phyloP scores from a whole-genome alignment of 2,113 vertebrate genomes.

The Indri indri region DNA sequence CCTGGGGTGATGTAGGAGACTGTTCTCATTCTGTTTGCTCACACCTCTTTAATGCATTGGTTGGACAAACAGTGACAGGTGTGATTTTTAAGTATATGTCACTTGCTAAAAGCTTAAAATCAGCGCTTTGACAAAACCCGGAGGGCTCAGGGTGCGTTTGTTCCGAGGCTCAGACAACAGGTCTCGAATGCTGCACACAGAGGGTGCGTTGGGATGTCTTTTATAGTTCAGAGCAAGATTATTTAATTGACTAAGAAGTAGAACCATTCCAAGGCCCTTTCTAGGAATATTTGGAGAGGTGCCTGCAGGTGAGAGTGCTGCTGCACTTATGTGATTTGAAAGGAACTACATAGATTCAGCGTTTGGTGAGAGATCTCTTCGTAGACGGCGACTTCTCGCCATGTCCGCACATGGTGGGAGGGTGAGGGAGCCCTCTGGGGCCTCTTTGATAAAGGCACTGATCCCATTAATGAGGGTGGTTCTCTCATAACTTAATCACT shows the following conservation, averaged over 20 bases:
- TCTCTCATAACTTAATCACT: neutral
- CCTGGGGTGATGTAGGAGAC: neutral
- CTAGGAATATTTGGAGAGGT: neutral
- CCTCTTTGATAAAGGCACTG: neutral
- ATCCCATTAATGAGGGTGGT: neutral
- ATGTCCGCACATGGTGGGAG: neutral
- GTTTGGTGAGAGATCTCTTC: neutral
- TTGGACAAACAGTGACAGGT: neutral
- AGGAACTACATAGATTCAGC: neutral
- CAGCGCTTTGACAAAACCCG: neutral
- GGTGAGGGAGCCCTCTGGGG: neutral
- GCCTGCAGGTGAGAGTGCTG: neutral
- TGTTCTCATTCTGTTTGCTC: neutral
- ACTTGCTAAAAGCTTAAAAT: neutral
- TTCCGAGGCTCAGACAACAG: neutral
- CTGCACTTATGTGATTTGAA: neutral
- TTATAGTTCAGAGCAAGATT: neutral
- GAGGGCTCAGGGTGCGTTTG: fast-evolving
- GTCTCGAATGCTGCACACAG: neutral
- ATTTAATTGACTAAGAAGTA: neutral
- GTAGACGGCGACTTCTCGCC: neutral
- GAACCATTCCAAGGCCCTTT: neutral
- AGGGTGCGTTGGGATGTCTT: fast-evolving
- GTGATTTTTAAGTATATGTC: neutral
- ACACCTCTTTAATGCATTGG: neutral